A percentile compares a stretch with the other conserved stretches of the same genome.
Conservation (phyloP, 2,113 vertebrate genomes). For the Phalacrocorax carbo region DNA sequence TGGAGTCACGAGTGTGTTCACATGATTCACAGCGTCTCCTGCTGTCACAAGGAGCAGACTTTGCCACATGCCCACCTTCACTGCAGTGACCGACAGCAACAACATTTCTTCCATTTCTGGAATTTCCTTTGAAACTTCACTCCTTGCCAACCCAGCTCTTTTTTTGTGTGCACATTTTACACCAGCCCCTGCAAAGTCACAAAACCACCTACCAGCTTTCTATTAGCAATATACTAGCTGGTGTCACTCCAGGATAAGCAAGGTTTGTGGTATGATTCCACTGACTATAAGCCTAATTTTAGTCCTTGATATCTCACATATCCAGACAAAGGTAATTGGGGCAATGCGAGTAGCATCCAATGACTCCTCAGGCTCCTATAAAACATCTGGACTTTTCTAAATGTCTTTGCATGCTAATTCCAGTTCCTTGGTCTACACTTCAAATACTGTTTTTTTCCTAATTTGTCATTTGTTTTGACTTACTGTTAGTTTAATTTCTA, state of each 20-base stretch:
- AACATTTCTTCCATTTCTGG: not conserved
- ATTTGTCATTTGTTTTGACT: not conserved
- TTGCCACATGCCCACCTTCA: not conserved
- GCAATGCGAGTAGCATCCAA: not conserved
- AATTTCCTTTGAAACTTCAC: not conserved
- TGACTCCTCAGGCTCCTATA: not conserved
- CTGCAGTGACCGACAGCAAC: not conserved
- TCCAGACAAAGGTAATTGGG: not conserved
- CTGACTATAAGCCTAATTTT: not conserved
- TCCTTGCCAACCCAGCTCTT: not conserved
- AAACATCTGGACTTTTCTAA: not conserved
- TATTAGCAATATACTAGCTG: not conserved
- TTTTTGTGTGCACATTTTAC: not conserved
- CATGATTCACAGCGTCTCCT: not conserved
- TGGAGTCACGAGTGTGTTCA: not conserved
- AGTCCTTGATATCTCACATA: not conserved
- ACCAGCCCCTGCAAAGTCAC: not conserved
- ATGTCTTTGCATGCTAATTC: not conserved
- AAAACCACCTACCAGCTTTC: not conserved
- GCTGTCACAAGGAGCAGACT: not conserved
- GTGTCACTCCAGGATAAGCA: not conserved
- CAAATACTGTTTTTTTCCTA: not conserved
- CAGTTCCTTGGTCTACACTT: not conserved
- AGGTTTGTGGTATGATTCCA: not conserved
- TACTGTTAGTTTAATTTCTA: not conserved